Base-by-base conservation (phyloP, 1,140 invertebrate genomes). In the Leptinotarsa undecemlineata region DNA sequence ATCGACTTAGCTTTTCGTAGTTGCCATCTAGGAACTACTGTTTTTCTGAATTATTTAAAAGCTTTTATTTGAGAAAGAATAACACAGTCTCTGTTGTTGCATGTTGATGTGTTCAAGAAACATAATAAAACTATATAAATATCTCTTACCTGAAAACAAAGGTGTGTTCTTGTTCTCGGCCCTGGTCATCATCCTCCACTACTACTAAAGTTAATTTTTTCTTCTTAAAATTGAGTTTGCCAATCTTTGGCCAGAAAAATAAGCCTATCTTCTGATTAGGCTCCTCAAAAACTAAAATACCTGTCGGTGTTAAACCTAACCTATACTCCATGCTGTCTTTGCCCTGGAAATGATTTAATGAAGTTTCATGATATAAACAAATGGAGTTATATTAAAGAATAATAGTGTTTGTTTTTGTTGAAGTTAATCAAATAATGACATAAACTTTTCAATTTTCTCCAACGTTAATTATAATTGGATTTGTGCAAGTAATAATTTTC, bases 181-280 rank as follows among this genome's bases (percentile, higher is more conserved):
- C 95, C 84, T 96, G 94, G 81, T 98, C 97, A 84, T 98, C 96
- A 86, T 98, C 97, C 86, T 98, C 97, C 20, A 97, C 96, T 8
- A 99, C 97, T 69, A 97, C 93, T 62, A 99, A 87, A 0, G 96
- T 98, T 61, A 99, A 86, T 85, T 97, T 98, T 85, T 98, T 98
- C 83, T 96, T 96, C 85, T 98, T 98, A 80, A 98, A 98, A 83
- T 97, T 96, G 48, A 98, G 85, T 86, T 96, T 92, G 78, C 95
- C 92, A 81, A 98, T 96, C 89, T 96, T 95, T 11, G 96, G 95
- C 98, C 98, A 99, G 85, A 98, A 98, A 85, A 99, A 99, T 1
- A 99, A 88, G 2, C 98, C 98, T 81, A 99, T 99, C 87, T 99
- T 99, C 82, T 96, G 94, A 67, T 86, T 86, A 66, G 88, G 87